phyloP scores from a whole-genome alignment of 2,888 invertebrate species.

The Microctonus hyperodae region DNA sequence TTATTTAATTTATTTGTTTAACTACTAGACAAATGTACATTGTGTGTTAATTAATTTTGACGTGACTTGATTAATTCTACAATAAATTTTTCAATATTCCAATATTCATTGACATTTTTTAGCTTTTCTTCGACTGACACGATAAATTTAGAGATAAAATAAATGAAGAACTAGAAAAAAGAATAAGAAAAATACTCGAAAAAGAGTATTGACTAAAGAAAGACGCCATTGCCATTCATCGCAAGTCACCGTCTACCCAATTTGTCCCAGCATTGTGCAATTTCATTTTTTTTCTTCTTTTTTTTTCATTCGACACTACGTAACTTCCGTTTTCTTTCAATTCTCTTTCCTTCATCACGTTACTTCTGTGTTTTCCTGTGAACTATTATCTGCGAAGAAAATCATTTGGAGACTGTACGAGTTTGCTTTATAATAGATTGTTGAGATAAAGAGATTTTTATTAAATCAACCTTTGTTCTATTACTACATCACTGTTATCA shows the following conservation, averaged over 20 bases:
- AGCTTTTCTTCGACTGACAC: constrained; percentile 10
- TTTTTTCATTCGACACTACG: background rate
- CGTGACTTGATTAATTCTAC: background rate
- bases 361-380: background rate
- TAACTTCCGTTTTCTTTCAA: background rate
- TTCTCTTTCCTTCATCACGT: background rate
- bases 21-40: background rate
- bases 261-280: constrained; percentile 17
- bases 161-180: background rate
- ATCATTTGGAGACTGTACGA: background rate
- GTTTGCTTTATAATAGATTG: background rate
- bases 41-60: constrained; percentile 24
- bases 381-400: background rate
- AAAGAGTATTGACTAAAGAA: constrained; percentile 6
- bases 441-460: background rate
- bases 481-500: too few relatives aligned
- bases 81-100: background rate
- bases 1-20: too few relatives aligned
- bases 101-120: constrained; percentile 12
- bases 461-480: too few relatives aligned
- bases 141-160: background rate
- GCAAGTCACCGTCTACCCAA: constrained; percentile 17
- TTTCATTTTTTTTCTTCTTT: background rate
- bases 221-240: constrained; percentile 24
- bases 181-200: background rate